These are phyloP conservation scores for Hucho hucho DNA, from an alignment of 2,113 vertebrate genomes.

Conservation along the genomic window DNA sequence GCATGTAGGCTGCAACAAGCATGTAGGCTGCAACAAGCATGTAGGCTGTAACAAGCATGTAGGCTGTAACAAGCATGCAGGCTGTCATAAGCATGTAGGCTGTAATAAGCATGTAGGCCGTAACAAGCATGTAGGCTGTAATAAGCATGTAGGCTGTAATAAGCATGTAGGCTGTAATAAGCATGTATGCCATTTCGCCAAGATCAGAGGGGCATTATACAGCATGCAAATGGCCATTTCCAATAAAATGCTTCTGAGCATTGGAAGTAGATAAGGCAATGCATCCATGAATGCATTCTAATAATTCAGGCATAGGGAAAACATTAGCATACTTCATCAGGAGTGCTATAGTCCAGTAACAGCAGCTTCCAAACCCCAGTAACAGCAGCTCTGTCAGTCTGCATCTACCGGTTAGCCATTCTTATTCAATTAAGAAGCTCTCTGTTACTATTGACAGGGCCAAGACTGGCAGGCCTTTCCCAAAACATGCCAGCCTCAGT, in stretches of 20 bases:
- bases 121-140: too few relatives aligned
- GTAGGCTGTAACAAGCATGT: too few relatives aligned
- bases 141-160: too few relatives aligned
- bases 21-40: conserved; percentile 7
- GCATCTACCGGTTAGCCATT: conserved; percentile 51
- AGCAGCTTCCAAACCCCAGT: conserved; percentile 32
- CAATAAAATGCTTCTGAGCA: too few relatives aligned
- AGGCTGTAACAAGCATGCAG: too few relatives aligned
- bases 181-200: conserved; percentile 35
- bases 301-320: too few relatives aligned
- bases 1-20: conserved; percentile 34
- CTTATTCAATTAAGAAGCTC: conserved; percentile 65
- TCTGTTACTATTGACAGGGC: conserved; percentile 49
- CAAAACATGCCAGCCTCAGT: conserved; percentile 48
- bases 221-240: conserved; percentile 26
- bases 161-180: too few relatives aligned
- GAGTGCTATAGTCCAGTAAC: background rate
- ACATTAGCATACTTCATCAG: too few relatives aligned
- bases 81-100: too few relatives aligned
- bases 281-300: too few relatives aligned
- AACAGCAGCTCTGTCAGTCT: conserved; percentile 46
- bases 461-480: conserved; percentile 29
- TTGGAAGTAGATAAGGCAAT: too few relatives aligned
- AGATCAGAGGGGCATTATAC: conserved; percentile 40
- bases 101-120: too few relatives aligned